Evolutionary conservation across 2,797 vertebrate species (phyloP).

Genomic region (Ibycter americanus): DNA sequence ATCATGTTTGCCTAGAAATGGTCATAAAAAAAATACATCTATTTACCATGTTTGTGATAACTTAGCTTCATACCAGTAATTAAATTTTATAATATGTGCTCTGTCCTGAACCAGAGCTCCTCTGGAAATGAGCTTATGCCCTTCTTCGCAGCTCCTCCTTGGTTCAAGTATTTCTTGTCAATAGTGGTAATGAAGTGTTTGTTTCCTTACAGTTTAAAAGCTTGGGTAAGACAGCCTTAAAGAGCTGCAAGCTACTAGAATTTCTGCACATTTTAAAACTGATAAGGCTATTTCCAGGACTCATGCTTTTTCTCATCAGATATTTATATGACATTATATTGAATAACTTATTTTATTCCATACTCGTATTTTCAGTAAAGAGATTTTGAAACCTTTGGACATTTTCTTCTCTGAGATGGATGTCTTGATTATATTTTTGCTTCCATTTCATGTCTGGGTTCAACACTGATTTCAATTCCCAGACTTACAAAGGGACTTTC

Average conservation of each 20-base stretch:
- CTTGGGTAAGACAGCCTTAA: background rate
- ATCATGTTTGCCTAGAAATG: background rate
- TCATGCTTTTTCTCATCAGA: background rate
- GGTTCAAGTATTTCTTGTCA: background rate
- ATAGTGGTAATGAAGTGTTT: background rate
- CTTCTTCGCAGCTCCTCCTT: background rate
- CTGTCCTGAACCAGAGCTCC: background rate
- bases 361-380: background rate
- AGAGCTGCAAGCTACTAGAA: background rate
- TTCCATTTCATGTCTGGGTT: background rate
- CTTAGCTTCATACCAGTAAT: background rate
- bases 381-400: background rate
- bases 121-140: background rate
- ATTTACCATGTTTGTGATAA: background rate
- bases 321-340: background rate
- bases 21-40: background rate
- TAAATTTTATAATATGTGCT: background rate
- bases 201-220: background rate
- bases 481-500: background rate
- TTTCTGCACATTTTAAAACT: background rate
- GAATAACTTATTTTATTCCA: background rate
- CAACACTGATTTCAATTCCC: background rate
- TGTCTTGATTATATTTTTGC: background rate
- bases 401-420: background rate
- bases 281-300: background rate